These are phyloP conservation scores for Henricia sp. DNA, from an alignment of 53 echinoderm and acorn worm genomes.

Conservation along the genomic window DNA sequence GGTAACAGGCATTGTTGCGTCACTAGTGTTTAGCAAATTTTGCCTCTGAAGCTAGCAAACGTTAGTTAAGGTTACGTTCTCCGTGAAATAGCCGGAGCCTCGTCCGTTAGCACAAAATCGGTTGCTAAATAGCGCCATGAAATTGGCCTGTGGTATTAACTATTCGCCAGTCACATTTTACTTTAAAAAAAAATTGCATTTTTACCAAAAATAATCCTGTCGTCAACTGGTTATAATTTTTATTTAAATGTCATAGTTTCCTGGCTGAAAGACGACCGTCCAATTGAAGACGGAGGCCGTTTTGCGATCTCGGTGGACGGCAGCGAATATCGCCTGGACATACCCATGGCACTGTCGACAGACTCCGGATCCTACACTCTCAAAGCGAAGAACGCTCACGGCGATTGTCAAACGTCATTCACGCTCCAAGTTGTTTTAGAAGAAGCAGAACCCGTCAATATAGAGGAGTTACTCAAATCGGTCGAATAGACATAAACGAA, in stretches of 20 bases:
- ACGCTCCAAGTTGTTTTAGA: slow-evolving; percentile 66
- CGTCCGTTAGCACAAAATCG: too few species aligned
- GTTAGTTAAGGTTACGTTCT: too few species aligned
- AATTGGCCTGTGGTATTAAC: too few species aligned
- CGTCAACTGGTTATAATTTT: too few species aligned
- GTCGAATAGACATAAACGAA: slow-evolving; percentile 70
- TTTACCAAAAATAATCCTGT: too few species aligned
- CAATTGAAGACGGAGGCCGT: slow-evolving; percentile 88
- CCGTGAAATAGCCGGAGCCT: too few species aligned
- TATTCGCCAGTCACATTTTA: too few species aligned
- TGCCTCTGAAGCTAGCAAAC: too few species aligned
- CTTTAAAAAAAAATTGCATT: too few species aligned
- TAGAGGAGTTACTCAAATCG: slow-evolving; percentile 80
- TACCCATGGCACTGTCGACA: slow-evolving; percentile 83
- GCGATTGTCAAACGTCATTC: slow-evolving; percentile 87
- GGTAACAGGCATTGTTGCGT: too few species aligned
- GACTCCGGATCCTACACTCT: slow-evolving; percentile 83
- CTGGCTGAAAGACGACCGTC: slow-evolving; percentile 81
- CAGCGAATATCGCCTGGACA: slow-evolving; percentile 73
- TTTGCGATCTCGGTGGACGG: slow-evolving; percentile 74
- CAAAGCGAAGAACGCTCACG: slow-evolving; percentile 78
- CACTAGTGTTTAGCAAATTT: too few species aligned
- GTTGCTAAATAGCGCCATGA: too few species aligned
- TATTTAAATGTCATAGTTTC: slow-evolving; percentile 42
- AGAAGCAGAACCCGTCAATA: slow-evolving; percentile 73